These are phyloP conservation scores for Monomorium pharaonis DNA, from an alignment of 1,140 invertebrate genomes.

Conservation along the genomic window DNA sequence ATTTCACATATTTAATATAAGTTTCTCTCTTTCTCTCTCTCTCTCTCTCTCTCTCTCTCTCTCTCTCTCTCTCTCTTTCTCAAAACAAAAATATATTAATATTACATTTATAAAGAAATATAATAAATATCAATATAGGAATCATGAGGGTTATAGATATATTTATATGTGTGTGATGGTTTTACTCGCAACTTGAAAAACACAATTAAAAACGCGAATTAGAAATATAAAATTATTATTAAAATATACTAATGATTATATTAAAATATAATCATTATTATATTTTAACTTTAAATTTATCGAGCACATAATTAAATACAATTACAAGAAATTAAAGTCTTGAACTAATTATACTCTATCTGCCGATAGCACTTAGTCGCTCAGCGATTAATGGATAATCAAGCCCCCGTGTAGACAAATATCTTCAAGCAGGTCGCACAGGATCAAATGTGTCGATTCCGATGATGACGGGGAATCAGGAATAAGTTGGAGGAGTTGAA, in stretches of 20 bases:
- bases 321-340: neutral
- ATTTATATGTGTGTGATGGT: neutral
- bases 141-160: too few species aligned
- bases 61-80: neutral
- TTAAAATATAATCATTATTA: neutral
- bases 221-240: neutral
- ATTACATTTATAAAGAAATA: neutral
- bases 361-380: neutral
- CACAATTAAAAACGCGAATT: neutral
- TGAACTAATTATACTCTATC: constrained; percentile 19
- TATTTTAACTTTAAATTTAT: constrained; percentile 2
- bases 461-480: constrained; percentile 77
- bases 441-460: neutral
- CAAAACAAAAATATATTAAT: constrained; percentile 1
- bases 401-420: neutral
- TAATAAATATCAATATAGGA: neutral
- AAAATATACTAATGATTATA: too few species aligned
- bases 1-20: neutral
- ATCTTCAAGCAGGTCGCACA: neutral
- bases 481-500: constrained; percentile 93
- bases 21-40: neutral
- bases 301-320: neutral
- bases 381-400: constrained; percentile 5
- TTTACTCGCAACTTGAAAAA: constrained; percentile 11
- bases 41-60: neutral